Base-by-base conservation (phyloP, 1,140 invertebrate species). In the Nixonia krombeini region DNA sequence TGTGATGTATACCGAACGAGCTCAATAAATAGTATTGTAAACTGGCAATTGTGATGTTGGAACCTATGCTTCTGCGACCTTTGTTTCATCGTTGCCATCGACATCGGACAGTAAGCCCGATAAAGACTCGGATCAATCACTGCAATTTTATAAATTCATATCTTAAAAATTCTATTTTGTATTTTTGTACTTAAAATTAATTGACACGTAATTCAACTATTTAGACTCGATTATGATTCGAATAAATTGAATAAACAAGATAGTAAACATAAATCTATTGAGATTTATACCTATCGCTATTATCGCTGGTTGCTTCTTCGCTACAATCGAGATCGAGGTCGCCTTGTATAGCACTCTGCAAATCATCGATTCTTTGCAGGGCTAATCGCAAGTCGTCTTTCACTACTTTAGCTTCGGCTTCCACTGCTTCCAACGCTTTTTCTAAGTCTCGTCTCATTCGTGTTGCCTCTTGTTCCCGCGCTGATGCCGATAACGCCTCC, bases 311-410 rank as follows among this genome's bases (percentile, higher is more conserved):
- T n/a, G 80, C 86, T 72, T 89, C 87, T 66, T 87, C 85, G 46
- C 86, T 86, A 57, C 85, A 85, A 21, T 86, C 86, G 23, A 87
- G 75, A 49, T 91, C 90, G 45, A 91, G 85, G 51, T 91, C 90
- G 1, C 89, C 93, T 74, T 94, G 91, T 76, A 95, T 91, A n/a
- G 93, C 93, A 70, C 90, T 89, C 71, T 95, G 93, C 5, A 96
- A 81, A 81, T 95, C 94, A 38, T 93, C 91, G 59, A 95, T 94
- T 71, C 94, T 86, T 78, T 94, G 93, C 64, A 94, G 82, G 4
- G 94, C 93, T 68, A 95, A 82, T 47, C 92, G 88, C 15, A 95
- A 86, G 83, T 95, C 94, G 41, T 91, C 88, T 56, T 87, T 86
- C 0, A 89, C 84, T 6, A 89, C 87, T 29, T 88, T 81, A 1